A percentile compares a stretch with the other conserved stretches of the same genome.
Evolutionary conservation across 2,888 invertebrate species (phyloP).

Genomic region (Neoitamus cyanurus): DNA sequence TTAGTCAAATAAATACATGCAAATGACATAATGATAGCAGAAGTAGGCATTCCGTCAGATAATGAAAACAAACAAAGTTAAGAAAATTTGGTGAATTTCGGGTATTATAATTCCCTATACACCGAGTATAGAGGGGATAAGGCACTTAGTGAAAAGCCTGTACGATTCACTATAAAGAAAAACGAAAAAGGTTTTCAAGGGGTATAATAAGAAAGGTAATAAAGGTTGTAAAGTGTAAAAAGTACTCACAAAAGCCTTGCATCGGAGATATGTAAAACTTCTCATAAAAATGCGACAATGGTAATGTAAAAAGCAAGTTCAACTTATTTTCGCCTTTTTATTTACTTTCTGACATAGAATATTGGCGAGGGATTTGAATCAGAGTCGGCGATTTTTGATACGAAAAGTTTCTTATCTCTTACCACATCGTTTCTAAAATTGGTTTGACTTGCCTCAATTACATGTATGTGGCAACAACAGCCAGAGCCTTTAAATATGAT

Average conservation of each 20-base stretch:
- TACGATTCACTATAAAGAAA: background rate
- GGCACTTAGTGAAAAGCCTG: slow-evolving; percentile 5
- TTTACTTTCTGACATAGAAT: background rate
- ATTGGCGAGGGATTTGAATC: background rate
- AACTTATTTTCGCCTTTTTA: background rate
- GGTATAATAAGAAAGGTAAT: background rate
- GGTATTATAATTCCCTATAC: background rate
- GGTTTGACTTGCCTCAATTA: background rate
- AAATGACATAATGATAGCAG: background rate
- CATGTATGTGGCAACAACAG: background rate
- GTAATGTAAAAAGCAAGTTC: background rate
- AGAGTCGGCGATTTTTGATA: background rate
- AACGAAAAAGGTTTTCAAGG: background rate
- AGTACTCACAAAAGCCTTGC: background rate
- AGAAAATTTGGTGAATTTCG: background rate
- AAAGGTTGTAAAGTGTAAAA: background rate
- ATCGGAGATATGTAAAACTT: background rate
- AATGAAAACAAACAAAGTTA: background rate
- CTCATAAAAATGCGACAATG: background rate
- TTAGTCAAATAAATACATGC: background rate
- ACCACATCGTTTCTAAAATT: background rate
- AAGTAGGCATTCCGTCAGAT: background rate
- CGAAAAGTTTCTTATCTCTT: background rate
- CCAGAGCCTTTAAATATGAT: background rate
- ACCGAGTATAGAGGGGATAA: slow-evolving; percentile 5